These are phyloP conservation scores for Hydrophis major DNA, from an alignment of 2,797 vertebrate species.

Conservation along the genomic window DNA sequence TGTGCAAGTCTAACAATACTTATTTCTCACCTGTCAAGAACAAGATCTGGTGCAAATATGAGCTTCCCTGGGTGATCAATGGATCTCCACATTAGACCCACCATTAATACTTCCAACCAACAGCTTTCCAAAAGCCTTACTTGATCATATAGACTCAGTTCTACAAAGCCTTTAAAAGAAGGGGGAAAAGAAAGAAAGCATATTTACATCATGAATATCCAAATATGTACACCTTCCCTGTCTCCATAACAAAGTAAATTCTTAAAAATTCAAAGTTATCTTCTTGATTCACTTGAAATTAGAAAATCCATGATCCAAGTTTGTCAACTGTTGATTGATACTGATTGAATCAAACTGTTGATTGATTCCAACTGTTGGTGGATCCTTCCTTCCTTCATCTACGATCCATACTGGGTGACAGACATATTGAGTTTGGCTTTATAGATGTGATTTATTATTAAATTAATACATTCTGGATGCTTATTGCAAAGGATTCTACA, in stretches of 20 bases:
- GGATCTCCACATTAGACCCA: slow-evolving; percentile 97
- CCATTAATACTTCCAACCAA: slow-evolving; percentile 96
- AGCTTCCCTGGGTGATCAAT: slow-evolving; percentile 94
- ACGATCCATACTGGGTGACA: neutral
- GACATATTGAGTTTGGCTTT: neutral
- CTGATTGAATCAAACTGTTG: too few relatives aligned
- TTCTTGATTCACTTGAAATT: neutral
- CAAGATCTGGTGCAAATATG: slow-evolving; percentile 93
- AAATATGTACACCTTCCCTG: neutral
- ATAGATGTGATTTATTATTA: neutral
- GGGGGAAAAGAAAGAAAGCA: slow-evolving; percentile 4
- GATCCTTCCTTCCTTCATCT: neutral
- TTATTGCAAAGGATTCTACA: neutral
- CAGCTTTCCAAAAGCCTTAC: slow-evolving; percentile 93
- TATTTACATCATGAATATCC: slow-evolving; percentile 30
- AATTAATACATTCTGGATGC: neutral
- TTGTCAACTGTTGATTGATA: neutral
- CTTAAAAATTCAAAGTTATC: slow-evolving; percentile 22
- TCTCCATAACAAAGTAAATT: neutral
- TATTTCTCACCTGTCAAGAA: slow-evolving; percentile 85
- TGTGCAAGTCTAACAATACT: too few relatives aligned
- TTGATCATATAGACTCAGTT: slow-evolving; percentile 87
- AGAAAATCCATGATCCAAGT: neutral
- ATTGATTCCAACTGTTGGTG: neutral
- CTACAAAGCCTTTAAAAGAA: slow-evolving; percentile 82